These are phyloP conservation scores for Nibea coibor DNA, from an alignment of 2,113 vertebrate species.

Conservation along the genomic window DNA sequence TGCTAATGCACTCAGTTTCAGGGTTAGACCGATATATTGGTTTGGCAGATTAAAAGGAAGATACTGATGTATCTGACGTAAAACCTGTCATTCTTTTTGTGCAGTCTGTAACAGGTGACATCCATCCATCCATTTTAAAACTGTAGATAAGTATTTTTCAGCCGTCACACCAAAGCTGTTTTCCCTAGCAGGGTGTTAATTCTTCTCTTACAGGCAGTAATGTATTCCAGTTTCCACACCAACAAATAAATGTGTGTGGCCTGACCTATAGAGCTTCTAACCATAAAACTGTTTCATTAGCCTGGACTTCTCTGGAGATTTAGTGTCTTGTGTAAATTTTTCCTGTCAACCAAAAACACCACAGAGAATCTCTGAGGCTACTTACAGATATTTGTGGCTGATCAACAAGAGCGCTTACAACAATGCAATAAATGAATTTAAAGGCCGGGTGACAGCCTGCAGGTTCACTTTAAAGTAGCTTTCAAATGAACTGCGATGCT, in stretches of 20 bases:
- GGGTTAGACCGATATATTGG: slow-evolving; percentile 18
- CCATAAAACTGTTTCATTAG: slow-evolving; percentile 5
- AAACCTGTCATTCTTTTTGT: neutral
- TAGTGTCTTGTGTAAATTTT: neutral
- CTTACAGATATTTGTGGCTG: slow-evolving; percentile 17
- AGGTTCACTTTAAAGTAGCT: no score
- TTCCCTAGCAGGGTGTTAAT: neutral
- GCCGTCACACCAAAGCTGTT: neutral
- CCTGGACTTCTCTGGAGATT: neutral
- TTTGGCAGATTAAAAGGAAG: neutral
- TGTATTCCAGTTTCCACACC: neutral
- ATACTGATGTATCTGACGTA: neutral
- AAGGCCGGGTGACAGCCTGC: no score
- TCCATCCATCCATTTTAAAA: neutral
- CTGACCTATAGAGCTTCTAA: neutral
- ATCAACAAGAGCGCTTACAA: neutral
- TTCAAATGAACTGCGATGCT: no score
- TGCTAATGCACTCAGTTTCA: slow-evolving; percentile 6
- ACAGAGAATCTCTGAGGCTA: neutral
- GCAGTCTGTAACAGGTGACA: no score
- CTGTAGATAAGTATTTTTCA: neutral
- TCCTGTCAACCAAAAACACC: neutral
- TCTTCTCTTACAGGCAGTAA: neutral
- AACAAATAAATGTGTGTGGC: neutral
- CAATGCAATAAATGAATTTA: neutral